Base-by-base conservation (phyloP, 2,888 invertebrate species). In the Nomada flava region DNA sequence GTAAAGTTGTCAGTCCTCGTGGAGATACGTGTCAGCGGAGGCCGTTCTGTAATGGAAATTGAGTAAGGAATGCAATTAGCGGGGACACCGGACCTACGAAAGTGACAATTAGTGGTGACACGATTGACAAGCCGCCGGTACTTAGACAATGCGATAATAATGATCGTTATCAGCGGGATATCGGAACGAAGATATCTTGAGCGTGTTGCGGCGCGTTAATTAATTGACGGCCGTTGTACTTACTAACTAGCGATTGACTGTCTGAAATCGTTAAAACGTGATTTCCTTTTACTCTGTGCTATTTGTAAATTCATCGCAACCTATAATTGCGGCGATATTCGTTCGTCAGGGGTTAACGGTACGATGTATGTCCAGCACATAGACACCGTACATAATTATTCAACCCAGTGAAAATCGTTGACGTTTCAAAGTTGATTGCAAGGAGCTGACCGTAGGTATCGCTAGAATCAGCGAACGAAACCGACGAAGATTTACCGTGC, bases 21-120 rank as follows among this genome's bases (percentile, higher is more conserved):
- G 15, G 69, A 70, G 76, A 72, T 71, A 62, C 73, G 65, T 71
- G 81, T 81, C 87, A 68, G 36, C 29, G 20, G 13, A 20, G 78
- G 15, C 53, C 65, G 60, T 81, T 85, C 85, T 76, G 80, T 88
- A 89, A 90, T 89, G 89, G 88, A 87, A 89, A 89, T 89, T 83
- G 89, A 87, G 87, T 87, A 85, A 86, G 83, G 80, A 78, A 75
- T 82, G 70, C 84, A 78, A 87, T 86, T 80, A 87, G 65, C 62
- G 47, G 63, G 47, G 65, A 67, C 68, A 69, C 42, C 53, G 72
- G 59, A 52, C 26, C 52, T 52, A 57, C 60, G 77, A 71, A 72
- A 78, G 76, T 69, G 83, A 78, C 83, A 84, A 83, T 84, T 84
- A 83, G 68, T 36, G 69, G 75, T 67, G 83, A 76, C 83, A 73